Percentiles rank a stretch among this genome's conserved stretches.
phyloP scores from a whole-genome alignment of 2,797 vertebrate species.

The Poeciliopsis turneri region DNA sequence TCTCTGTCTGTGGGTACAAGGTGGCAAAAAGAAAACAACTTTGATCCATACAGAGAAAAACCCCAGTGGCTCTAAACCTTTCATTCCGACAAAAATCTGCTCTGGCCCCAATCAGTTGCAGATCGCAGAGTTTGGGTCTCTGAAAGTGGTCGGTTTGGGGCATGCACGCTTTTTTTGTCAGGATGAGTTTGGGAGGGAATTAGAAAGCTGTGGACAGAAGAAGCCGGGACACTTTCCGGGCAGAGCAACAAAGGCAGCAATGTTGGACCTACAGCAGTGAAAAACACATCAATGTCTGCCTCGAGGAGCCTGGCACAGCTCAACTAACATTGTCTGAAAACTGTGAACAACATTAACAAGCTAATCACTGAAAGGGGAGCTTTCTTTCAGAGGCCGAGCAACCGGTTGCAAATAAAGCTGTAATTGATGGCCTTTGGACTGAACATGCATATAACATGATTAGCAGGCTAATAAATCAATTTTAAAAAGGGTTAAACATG shows the following conservation, averaged over 20 bases:
- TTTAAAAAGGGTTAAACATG: not conserved
- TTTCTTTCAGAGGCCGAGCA: constrained; percentile 13
- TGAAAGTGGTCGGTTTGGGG: constrained; percentile 45
- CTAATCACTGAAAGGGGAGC: constrained; percentile 32
- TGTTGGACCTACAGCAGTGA: constrained; percentile 61
- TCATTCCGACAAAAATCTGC: constrained; percentile 36
- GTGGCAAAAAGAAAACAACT: constrained; percentile 25
- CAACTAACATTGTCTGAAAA: constrained; percentile 39
- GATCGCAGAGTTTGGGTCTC: constrained; percentile 20
- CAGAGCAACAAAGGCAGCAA: constrained; percentile 71
- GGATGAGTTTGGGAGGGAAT: constrained; percentile 53
- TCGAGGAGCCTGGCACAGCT: constrained; percentile 38
- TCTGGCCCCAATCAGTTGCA: constrained; percentile 15
- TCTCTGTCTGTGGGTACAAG: constrained; percentile 20
- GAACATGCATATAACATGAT: constrained; percentile 37
- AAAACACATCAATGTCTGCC: constrained; percentile 54
- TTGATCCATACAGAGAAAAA: constrained; percentile 24
- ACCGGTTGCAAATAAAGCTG: constrained; percentile 20
- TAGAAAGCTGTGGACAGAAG: constrained; percentile 50
- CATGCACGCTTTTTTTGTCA: constrained; percentile 56
- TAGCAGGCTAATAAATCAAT: constrained; percentile 28
- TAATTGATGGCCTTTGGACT: constrained; percentile 22
- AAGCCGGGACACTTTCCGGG: constrained; percentile 60
- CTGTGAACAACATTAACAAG: constrained; percentile 25
- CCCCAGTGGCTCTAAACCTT: constrained; percentile 38